Evolutionary conservation across 2,888 invertebrate species (phyloP).

Genomic region (Muschampia plurimacula): DNA sequence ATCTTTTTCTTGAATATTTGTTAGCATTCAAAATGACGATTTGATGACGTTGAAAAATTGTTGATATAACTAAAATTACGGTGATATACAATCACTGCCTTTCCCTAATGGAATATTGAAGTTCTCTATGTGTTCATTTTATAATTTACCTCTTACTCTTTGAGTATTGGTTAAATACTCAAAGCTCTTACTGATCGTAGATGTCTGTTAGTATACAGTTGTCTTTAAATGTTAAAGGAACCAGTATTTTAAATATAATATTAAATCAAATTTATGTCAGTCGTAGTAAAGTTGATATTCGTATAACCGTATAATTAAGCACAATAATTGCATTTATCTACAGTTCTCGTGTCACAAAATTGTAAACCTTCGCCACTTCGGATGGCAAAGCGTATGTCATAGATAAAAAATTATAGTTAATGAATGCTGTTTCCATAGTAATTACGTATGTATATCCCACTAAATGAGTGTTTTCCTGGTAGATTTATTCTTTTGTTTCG

Average conservation of each 20-base stretch:
- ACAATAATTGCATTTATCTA: conserved; percentile 72
- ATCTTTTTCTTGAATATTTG: conserved; percentile 63
- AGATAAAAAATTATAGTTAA: conserved; percentile 36
- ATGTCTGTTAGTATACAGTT: conserved; percentile 55
- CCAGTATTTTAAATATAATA: conserved; percentile 27
- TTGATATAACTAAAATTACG: conserved; percentile 51
- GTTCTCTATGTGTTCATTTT: conserved; percentile 70
- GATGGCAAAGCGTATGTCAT: conserved; percentile 34
- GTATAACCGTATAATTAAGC: conserved; percentile 50
- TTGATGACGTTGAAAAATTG: conserved; percentile 56
- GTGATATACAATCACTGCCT: conserved; percentile 72
- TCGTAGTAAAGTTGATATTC: conserved; percentile 20
- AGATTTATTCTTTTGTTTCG: conserved; percentile 23
- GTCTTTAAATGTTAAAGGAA: conserved; percentile 54
- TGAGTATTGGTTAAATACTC: too few relatives aligned
- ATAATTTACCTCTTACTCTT: conserved; percentile 57
- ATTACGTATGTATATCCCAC: conserved; percentile 18
- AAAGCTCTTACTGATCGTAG: conserved; percentile 52
- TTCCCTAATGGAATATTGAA: conserved; percentile 60
- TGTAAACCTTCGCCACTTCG: conserved; percentile 20
- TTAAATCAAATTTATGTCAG: background rate
- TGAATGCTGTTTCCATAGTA: conserved; percentile 25
- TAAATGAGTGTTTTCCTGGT: conserved; percentile 17
- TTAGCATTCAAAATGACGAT: conserved; percentile 63
- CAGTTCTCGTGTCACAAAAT: conserved; percentile 56